A percentile compares a stretch with the other conserved stretches of the same genome.
These are phyloP conservation scores for Falco cherrug DNA, from an alignment of 2,797 vertebrate species.

Conservation along the genomic window DNA sequence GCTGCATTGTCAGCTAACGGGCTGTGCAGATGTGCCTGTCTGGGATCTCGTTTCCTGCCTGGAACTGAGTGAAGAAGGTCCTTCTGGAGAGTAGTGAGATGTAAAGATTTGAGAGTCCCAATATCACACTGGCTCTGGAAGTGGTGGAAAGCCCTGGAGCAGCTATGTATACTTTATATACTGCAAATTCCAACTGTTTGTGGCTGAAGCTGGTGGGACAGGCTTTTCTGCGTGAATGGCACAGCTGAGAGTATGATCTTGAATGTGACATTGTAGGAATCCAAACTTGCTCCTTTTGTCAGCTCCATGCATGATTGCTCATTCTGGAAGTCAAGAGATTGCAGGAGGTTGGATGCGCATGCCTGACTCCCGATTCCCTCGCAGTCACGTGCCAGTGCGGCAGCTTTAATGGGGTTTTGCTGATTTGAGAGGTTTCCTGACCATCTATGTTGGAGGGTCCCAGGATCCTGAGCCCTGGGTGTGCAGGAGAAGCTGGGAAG, in stretches of 20 bases:
- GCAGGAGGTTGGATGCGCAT: background rate
- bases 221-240: background rate
- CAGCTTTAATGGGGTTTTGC: background rate
- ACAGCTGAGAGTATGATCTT: background rate
- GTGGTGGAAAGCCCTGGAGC: background rate
- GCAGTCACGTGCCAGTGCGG: rapidly evolving
- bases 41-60: background rate
- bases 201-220: background rate
- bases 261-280: rapidly evolving
- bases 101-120: background rate
- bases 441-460: background rate
- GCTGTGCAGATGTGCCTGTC: background rate
- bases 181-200: rapidly evolving
- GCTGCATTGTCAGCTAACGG: background rate
- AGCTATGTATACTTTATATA: background rate
- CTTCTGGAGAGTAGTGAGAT: background rate
- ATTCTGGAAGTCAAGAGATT: background rate
- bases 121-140: background rate
- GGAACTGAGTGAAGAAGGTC: background rate
- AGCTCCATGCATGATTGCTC: background rate
- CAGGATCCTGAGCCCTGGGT: background rate
- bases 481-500: background rate
- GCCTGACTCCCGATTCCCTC: background rate
- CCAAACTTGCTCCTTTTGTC: background rate
- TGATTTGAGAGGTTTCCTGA: background rate